phyloP scores from a whole-genome alignment of 2,113 vertebrate genomes.

The Glaucomys volans region DNA sequence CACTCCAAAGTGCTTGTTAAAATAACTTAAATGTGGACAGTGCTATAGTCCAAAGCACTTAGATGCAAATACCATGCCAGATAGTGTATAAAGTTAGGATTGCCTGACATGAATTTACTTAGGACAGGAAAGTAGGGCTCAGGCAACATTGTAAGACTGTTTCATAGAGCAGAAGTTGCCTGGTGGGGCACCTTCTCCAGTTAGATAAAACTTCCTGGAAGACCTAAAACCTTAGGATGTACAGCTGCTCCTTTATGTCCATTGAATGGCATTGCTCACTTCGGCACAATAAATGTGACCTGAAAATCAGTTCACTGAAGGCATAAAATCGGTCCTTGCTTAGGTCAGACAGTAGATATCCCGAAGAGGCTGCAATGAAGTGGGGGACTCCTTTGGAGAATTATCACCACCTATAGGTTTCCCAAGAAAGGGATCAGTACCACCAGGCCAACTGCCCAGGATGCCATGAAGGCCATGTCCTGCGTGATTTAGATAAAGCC shows the following conservation, averaged over 20 bases:
- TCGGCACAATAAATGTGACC: rapidly evolving
- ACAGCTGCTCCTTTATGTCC: neutral
- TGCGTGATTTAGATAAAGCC: rapidly evolving
- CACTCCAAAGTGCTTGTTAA: neutral
- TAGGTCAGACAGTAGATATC: neutral
- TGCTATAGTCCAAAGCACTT: rapidly evolving
- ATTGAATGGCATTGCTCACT: rapidly evolving
- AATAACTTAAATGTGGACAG: neutral
- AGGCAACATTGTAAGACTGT: neutral
- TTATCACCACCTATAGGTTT: rapidly evolving
- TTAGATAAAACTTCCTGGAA: neutral
- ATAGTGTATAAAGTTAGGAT: rapidly evolving
- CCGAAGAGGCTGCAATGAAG: too few relatives aligned
- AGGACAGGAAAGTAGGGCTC: neutral
- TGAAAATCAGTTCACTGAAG: neutral
- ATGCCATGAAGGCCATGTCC: rapidly evolving
- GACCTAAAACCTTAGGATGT: rapidly evolving
- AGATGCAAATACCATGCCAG: neutral
- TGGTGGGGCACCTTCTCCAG: too few relatives aligned
- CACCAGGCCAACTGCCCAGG: neutral
- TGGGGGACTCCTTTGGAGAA: neutral
- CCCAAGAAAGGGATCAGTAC: neutral
- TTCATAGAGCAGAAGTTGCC: neutral
- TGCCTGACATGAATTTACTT: neutral
- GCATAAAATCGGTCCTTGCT: neutral